Evolutionary conservation across 1,140 invertebrate genomes (phyloP), one percentile per base, ranked within the genome.

Genomic region (Psilanteris sp.): DNA sequence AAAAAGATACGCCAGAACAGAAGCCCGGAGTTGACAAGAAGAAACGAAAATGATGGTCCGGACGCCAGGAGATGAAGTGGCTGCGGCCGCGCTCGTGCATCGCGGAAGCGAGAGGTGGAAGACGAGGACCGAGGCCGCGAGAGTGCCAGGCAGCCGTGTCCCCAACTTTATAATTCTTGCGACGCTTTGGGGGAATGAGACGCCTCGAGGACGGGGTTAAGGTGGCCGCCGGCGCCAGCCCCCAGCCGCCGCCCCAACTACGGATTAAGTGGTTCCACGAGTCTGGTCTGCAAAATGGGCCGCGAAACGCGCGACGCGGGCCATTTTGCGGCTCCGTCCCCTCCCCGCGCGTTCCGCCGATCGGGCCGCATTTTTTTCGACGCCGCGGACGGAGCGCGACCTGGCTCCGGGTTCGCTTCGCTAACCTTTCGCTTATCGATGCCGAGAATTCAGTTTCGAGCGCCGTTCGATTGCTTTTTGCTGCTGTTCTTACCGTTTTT

Each of bases 151-250:
- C 46, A 46, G 48, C 79, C 61, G 76, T 74, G 78, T 83, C 72
- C 73, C 64, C 77, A 87, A 87, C 82, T 87, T 87, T 86, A 87
- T 87, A 86, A 86, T 86, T 87, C 85, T 85, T 86, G 82, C 77
- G 85, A 86, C 84, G 84, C 81, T 86, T 85, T 85, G 80, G 81
- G 82, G 80, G 84, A 86, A 84, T 83, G 81, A 86, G 85, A 85
- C 84, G 79, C 72, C 78, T 77, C 77, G 71, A 52, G 64, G 71
- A 72, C 79, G 70, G 79, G 77, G 81, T 83, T 87, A 85, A 87
- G 84, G 85, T 87, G 83, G 84, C 83, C 77, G 72, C 79, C 83
- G 85, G 85, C 85, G 85, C 85, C 85, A 87, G 82, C 79, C 80
- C 82, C 80, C 78, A 79, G 78, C 79, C 14, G 27, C 77, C 70